Evolutionary conservation across 2,888 invertebrate species (phyloP).

Genomic region (Masnerella sp.): DNA sequence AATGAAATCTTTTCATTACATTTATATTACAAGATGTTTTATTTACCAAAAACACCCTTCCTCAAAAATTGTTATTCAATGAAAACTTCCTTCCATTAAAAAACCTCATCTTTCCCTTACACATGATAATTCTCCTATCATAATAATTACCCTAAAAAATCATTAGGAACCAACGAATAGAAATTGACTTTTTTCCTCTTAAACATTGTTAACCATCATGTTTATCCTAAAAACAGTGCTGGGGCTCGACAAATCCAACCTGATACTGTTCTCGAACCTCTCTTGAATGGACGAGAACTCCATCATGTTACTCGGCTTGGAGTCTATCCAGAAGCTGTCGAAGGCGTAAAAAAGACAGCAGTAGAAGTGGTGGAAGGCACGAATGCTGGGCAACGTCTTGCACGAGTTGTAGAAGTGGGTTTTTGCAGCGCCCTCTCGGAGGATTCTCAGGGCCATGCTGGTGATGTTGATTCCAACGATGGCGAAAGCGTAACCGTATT

Average conservation of each 20-base stretch:
- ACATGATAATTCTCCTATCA: too few relatives aligned
- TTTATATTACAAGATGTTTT: too few relatives aligned
- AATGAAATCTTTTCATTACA: too few relatives aligned
- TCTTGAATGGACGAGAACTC: constrained; percentile 93
- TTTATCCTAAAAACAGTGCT: constrained; percentile 88
- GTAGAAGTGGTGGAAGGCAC: constrained; percentile 94
- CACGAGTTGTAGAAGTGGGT: constrained; percentile 94
- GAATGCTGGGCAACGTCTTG: constrained; percentile 82
- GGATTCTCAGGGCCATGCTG: constrained; percentile 89
- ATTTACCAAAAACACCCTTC: too few relatives aligned
- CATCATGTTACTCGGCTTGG: constrained; percentile 96
- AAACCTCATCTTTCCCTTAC: too few relatives aligned
- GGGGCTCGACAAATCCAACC: constrained; percentile 83
- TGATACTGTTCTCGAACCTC: constrained; percentile 88
- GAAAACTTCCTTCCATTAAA: too few relatives aligned
- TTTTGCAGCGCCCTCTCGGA: constrained; percentile 90
- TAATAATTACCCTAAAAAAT: too few relatives aligned
- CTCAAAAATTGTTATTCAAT: too few relatives aligned
- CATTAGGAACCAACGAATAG: too few relatives aligned
- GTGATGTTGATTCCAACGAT: constrained; percentile 97
- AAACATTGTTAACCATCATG: constrained; percentile 86
- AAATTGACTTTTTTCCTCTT: too few relatives aligned
- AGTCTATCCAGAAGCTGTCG: constrained; percentile 95
- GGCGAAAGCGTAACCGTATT: constrained; percentile 92
- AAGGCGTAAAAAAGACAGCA: constrained; percentile 96